These are phyloP conservation scores for Abramis brama DNA, from an alignment of 2,113 vertebrate genomes.

Conservation along the genomic window DNA sequence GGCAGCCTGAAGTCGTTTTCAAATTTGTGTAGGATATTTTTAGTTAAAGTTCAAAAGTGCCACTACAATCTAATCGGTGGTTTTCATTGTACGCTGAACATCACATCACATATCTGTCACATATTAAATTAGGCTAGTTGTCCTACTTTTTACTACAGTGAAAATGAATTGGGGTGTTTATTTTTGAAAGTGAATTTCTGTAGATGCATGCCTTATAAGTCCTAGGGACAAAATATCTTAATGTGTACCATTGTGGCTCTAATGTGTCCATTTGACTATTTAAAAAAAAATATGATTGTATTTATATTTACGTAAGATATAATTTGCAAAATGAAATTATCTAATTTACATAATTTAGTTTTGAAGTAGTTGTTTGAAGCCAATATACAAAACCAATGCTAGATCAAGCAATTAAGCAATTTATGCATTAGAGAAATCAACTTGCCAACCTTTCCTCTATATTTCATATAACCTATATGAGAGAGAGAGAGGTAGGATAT, in stretches of 20 bases:
- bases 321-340: background rate
- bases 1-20: background rate
- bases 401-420: background rate
- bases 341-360: background rate
- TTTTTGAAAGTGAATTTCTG: background rate
- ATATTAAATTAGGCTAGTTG: background rate
- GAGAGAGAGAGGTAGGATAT: background rate
- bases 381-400: too few species aligned
- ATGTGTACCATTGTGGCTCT: background rate
- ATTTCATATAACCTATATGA: background rate
- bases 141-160: conserved; percentile 5
- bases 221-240: background rate
- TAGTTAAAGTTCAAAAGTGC: background rate
- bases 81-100: background rate
- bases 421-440: too few species aligned
- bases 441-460: too few species aligned
- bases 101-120: background rate
- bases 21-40: background rate
- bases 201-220: background rate
- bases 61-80: background rate
- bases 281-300: background rate
- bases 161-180: background rate
- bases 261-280: background rate
- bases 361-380: background rate
- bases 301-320: background rate